These are phyloP conservation scores for Nomada lathburiana DNA, from an alignment of 2,888 invertebrate species.

Conservation along the genomic window DNA sequence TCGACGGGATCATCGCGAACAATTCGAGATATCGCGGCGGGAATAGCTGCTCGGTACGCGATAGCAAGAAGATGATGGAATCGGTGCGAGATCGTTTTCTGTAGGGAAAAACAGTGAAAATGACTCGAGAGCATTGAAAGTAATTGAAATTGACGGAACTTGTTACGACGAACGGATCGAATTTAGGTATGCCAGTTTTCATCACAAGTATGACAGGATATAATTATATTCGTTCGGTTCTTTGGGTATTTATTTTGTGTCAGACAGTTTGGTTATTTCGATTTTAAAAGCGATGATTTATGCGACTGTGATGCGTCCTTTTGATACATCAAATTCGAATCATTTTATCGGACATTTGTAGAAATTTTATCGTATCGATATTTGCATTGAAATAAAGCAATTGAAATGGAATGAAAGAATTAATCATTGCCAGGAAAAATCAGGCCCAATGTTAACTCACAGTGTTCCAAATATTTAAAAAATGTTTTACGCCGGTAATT, in stretches of 20 bases:
- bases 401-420: too few species aligned
- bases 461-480: too few species aligned
- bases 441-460: too few species aligned
- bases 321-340: too few species aligned
- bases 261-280: too few species aligned
- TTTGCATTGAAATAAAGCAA: too few species aligned
- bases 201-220: not conserved
- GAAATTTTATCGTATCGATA: too few species aligned
- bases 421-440: too few species aligned
- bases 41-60: slow-evolving; percentile 8
- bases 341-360: too few species aligned
- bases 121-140: not conserved
- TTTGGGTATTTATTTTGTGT: not conserved
- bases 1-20: slow-evolving; percentile 44
- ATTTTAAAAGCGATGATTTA: too few species aligned
- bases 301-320: too few species aligned
- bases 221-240: not conserved
- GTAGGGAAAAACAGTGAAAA: not conserved
- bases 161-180: not conserved
- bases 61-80: slow-evolving; percentile 26
- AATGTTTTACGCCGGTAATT: too few species aligned
- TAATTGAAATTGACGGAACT: slow-evolving; percentile 19
- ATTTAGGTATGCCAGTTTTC: not conserved
- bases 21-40: slow-evolving; percentile 28
- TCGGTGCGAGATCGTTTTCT: not conserved